Base-by-base conservation (phyloP, 2,888 invertebrate species). In the Lochmaea capreae region DNA sequence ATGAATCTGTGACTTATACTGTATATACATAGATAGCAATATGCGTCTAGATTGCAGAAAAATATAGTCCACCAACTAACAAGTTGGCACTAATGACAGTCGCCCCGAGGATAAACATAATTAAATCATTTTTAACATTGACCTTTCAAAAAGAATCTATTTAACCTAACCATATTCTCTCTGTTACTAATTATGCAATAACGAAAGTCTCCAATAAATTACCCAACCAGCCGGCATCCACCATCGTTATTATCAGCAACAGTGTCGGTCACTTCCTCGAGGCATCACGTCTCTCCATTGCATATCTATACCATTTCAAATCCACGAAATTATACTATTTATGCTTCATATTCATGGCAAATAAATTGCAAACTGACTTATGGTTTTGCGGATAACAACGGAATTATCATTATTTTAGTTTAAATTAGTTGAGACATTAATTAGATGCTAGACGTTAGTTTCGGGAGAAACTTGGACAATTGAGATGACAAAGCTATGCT, bases 211-310 rank as follows among this genome's bases (percentile, higher is more conserved):
- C 12, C 43, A 59, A 59, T 33, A 12, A 59, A 33, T 59, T 59
- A 22, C 22, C 59, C 59, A 59, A 59, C 59, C 22, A 18, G 59
- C 10, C 12, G 33, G 59, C 33, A 59, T 14, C 59, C 14, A 59
- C 59, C 12, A n/a, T 18, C 8, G 22, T 22, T 18, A 58, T 58
- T 18, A 58, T n/a, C 58, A 58, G 22, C 58, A 58, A 11, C 58
- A 58, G 58, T 18, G 10, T 58, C 33, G 33, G 59, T 59, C 62
- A 52, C 52, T 63, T 69, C 69, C 69, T 69, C 69, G 62, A 62
- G 69, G 62, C 69, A 54, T 69, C 69, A 69, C 69, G 69, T 69
- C 26, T 69, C 49, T 63, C 33, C 62, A 18, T 69, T 62, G 61
- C 52, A 69, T 43, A 10, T 61, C 49, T 52, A 69, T 54, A 63